Percentiles rank a stretch among this genome's conserved stretches.
phyloP scores from a whole-genome alignment of 2,113 vertebrate genomes.

The Eleginops maclovinus region DNA sequence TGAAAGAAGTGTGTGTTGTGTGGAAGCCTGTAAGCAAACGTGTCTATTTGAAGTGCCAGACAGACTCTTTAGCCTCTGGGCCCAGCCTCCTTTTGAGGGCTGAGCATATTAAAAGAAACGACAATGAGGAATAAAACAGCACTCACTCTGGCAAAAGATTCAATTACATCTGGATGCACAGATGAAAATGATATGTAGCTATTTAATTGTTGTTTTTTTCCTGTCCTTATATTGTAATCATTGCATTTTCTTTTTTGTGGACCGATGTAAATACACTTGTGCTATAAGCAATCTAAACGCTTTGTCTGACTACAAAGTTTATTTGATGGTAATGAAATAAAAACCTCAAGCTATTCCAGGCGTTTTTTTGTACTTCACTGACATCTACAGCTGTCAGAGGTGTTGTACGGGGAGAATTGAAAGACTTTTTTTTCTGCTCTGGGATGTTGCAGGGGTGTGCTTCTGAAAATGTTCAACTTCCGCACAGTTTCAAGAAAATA shows the following conservation, averaged over 20 bases:
- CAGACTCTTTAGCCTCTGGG: conserved; percentile 20
- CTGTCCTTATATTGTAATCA: too few species aligned
- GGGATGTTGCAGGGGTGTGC: conserved; percentile 10
- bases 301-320: conserved; percentile 11
- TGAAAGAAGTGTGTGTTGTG: conserved; percentile 1
- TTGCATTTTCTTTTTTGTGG: too few species aligned
- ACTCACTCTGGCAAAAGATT: conserved; percentile 34
- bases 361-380: neutral
- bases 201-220: too few species aligned
- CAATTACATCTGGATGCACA: conserved; percentile 47
- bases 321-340: conserved; percentile 43
- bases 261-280: conserved; percentile 18
- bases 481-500: conserved; percentile 22
- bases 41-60: conserved; percentile 9
- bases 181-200: too few species aligned
- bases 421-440: neutral
- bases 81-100: conserved; percentile 3
- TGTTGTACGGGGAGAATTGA: conserved; percentile 21
- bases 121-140: conserved; percentile 13
- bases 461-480: conserved; percentile 18
- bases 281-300: conserved; percentile 14
- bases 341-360: conserved; percentile 34
- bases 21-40: conserved; percentile 11
- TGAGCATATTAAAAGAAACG: conserved; percentile 26
- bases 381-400: conserved; percentile 31